A percentile compares a stretch with the other conserved stretches of the same genome.
Evolutionary conservation across 2,113 vertebrate species (phyloP).

Genomic region (Muntiacus reevesi): DNA sequence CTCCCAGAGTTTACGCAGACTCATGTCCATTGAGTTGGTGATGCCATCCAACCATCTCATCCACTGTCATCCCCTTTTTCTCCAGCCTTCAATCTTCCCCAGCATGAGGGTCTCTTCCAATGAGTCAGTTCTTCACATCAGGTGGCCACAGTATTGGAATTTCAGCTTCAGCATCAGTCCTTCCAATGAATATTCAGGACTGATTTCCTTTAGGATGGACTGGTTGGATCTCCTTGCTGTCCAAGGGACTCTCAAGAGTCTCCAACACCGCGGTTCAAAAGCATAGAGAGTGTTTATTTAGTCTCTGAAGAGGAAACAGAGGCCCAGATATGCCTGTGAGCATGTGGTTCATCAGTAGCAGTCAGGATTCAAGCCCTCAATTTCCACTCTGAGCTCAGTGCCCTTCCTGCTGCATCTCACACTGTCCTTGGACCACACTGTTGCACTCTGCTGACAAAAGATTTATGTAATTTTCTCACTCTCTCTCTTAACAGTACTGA

Average conservation of each 20-base stretch:
- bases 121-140: not conserved
- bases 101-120: not conserved
- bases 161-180: not conserved
- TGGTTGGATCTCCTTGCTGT: not conserved
- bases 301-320: not conserved
- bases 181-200: not conserved
- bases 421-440: not conserved
- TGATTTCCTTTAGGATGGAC: not conserved
- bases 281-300: not conserved
- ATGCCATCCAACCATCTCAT: not conserved
- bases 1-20: not conserved
- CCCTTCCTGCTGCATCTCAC: not conserved
- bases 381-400: not conserved
- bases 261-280: not conserved
- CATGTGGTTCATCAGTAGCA: not conserved
- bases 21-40: not conserved
- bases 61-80: not conserved
- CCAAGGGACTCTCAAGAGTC: not conserved
- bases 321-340: not conserved
- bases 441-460: not conserved
- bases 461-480: not conserved
- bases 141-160: not conserved
- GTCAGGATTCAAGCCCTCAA: not conserved
- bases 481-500: conserved; percentile 61
- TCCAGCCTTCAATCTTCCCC: not conserved